Base-by-base conservation (phyloP, 2,113 vertebrate genomes). In the Podocnemis expansa region DNA sequence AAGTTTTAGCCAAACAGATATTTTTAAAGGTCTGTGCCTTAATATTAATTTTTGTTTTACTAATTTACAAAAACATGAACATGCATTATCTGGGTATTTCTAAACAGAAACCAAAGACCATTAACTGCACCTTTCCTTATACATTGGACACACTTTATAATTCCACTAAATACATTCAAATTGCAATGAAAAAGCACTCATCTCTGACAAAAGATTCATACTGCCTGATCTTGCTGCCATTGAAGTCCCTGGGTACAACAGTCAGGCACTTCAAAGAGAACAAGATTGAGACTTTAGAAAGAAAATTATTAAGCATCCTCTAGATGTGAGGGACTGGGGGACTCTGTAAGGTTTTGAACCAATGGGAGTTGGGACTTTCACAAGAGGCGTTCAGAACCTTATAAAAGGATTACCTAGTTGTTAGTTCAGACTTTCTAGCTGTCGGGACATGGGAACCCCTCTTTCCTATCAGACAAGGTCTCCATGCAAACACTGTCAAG, bases 81-180 rank as follows among this genome's bases (percentile, higher is more conserved):
- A 16, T 5, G 7, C 17, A 3, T 31, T 21, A 16, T 60, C 41
- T 24, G 38, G 45, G 31, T 82, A 73, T 11, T 58, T 27, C n/a
- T 82, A 84, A 24, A 80, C 34, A 51, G 88, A 82, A 88, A 86
- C 1, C 51, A 82, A 88, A 75, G 78, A 41, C n/a, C 8, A 45
- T 7, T 67, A 73, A 78, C 2, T 10, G 4, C 25, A 2, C 9
- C 79, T 83, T 73, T 25, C 8, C 14, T 10, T 22, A 45, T 6
- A 87, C 10, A 21, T 0, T 0, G 0, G 54, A 11, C 58, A 82
- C 24, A 4, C 7, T 80, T 14, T 45, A 54, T 38, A 82, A 25
- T 27, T 27, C 2, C 7, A 52, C 2, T 75, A n/a, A 43, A 34
- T 67, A 21, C 21, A 92, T 91, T 55, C 67, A 79, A 87, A 85